Evolutionary conservation across 2,797 vertebrate genomes (phyloP), one percentile per base, ranked within the genome.

Genomic region (Distichodus sexfasciatus): DNA sequence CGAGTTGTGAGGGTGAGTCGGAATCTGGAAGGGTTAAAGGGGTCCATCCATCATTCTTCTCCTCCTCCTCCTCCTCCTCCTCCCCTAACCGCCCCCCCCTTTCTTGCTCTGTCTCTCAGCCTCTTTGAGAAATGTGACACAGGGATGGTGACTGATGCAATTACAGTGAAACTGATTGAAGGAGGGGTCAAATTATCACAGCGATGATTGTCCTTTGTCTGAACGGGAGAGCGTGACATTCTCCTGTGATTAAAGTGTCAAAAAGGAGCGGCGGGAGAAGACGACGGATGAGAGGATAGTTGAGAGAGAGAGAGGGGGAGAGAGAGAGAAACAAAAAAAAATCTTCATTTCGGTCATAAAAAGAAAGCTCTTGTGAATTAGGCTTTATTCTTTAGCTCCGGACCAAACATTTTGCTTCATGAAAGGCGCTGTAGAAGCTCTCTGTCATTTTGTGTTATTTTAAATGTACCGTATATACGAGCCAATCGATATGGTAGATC

Each of bases 131-230:
- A 86, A 91, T 89, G 85, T 89, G 89, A 88, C 86, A 86, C 85
- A 83, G 87, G 89, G 88, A 91, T 86, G 87, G 87, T 89, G 90
- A 88, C 88, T 90, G 89, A 91, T 91, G 90, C 87, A 90, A 91
- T 92, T 92, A 91, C 63, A 83, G 83, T 80, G 85, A 85, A 76
- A 83, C 90, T 91, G 90, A 92, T 91, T 92, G 89, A 91, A 91
- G 88, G 83, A 91, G 89, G 90, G 90, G 90, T 74, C 89, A 90
- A 91, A 91, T 92, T 91, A 91, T 91, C 89, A 87, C 86, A 80
- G 81, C 79, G 78, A 83, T 90, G 91, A 92, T 92, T 91, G 89
- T 86, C 88, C 90, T 91, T 91, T 91, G 90, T 91, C 87, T 79
- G 88, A 87, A 86, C 89, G 76, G 74, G 81, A n/a, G 87, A 89